These are phyloP conservation scores for human (Homo sapiens) DNA, from an alignment of 2,113 vertebrate species.

Conservation along the genomic window DNA sequence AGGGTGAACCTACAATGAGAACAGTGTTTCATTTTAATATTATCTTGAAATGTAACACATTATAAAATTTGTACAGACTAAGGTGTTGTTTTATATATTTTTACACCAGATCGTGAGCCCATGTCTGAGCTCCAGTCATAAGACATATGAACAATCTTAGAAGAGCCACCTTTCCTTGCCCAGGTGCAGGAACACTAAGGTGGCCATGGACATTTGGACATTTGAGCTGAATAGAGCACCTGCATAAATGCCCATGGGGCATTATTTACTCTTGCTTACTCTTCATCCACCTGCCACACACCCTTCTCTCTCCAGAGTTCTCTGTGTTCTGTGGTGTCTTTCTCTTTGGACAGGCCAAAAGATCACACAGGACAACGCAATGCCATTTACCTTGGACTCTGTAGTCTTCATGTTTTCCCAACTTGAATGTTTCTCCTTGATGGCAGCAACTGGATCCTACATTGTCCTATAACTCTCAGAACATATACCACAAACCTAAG, in stretches of 20 bases:
- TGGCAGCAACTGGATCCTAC: not conserved
- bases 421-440: not conserved
- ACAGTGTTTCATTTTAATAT: slow-evolving; percentile 65
- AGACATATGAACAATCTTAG: not conserved
- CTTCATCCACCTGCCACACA: too few species aligned
- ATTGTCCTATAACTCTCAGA: not conserved
- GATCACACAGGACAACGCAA: not conserved
- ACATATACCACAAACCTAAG: not conserved
- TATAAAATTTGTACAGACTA: slow-evolving; percentile 49
- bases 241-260: rapidly evolving
- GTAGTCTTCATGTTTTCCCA: not conserved
- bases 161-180: not conserved
- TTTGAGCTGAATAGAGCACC: not conserved
- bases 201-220: not conserved
- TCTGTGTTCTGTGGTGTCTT: not conserved
- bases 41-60: slow-evolving; percentile 47
- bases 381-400: not conserved
- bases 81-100: slow-evolving; percentile 43
- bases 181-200: not conserved
- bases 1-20: not conserved
- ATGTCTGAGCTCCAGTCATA: not conserved
- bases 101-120: not conserved
- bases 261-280: not conserved
- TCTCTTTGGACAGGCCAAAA: not conserved
- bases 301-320: not conserved